Evolutionary conservation across 1,140 invertebrate species (phyloP).

Genomic region (Manduca sexta): DNA sequence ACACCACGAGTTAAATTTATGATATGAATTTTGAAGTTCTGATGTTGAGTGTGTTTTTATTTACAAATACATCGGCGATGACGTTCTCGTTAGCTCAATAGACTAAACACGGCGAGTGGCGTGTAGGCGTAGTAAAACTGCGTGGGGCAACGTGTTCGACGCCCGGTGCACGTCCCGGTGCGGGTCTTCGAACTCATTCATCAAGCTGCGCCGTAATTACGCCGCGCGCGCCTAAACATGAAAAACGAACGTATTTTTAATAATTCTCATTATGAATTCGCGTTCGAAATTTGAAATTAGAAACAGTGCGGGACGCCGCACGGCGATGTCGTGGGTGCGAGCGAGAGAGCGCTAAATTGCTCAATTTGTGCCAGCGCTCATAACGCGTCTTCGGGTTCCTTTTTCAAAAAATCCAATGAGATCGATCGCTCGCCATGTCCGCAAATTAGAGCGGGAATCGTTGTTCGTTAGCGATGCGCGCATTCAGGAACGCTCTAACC

Average conservation of each 20-base stretch:
- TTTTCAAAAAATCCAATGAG: constrained; percentile 69
- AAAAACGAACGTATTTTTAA: constrained; percentile 37
- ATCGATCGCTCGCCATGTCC: constrained; percentile 68
- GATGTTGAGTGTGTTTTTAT: no score
- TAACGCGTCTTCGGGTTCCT: constrained; percentile 57
- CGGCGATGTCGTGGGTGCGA: constrained; percentile 27
- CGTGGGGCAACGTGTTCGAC: no score
- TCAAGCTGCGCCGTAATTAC: constrained; percentile 26
- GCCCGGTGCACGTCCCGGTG: no score
- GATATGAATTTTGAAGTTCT: no score
- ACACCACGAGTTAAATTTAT: no score
- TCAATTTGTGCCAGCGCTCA: constrained; percentile 63
- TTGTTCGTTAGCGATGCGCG: constrained; percentile 47
- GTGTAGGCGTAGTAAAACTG: no score
- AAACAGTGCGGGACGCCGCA: constrained; percentile 30
- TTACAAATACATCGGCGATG: no score
- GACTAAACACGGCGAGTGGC: no score
- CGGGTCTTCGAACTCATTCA: constrained; percentile 8
- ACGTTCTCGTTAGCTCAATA: no score
- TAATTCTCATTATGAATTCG: constrained; percentile 43
- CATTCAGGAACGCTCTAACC: constrained; percentile 25
- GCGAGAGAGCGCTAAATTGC: constrained; percentile 55
- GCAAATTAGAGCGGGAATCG: constrained; percentile 70
- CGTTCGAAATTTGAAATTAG: constrained; percentile 42
- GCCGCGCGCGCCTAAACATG: constrained; percentile 21